Conservation (phyloP, 2,888 invertebrate genomes). For the Synanthedon formicaeformis region DNA sequence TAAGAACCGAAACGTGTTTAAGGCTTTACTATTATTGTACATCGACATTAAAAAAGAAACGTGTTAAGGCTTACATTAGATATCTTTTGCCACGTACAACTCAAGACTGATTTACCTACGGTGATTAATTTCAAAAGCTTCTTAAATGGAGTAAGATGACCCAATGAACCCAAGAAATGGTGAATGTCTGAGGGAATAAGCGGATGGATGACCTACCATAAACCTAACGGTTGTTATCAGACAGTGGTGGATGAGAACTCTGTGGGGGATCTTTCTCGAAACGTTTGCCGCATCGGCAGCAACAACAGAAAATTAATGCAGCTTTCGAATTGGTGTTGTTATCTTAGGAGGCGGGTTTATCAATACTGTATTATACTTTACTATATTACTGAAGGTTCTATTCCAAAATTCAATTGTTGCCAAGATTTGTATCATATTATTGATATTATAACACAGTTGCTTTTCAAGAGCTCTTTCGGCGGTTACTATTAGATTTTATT, state of each 20-base stretch:
- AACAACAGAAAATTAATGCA: background rate
- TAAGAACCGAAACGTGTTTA: too few relatives aligned
- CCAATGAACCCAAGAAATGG: constrained; percentile 42
- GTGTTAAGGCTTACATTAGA: too few relatives aligned
- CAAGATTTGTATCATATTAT: too few relatives aligned
- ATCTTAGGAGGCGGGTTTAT: too few relatives aligned
- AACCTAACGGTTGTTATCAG: constrained; percentile 39
- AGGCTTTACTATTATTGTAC: too few relatives aligned
- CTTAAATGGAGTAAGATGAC: constrained; percentile 23
- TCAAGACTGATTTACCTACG: constrained; percentile 25
- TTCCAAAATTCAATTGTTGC: too few relatives aligned
- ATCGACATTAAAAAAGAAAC: too few relatives aligned
- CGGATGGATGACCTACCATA: constrained; percentile 43
- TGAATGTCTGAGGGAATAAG: constrained; percentile 35
- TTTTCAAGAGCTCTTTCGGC: too few relatives aligned
- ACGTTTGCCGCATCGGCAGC: constrained; percentile 18
- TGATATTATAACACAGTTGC: too few relatives aligned
- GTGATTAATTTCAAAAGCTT: constrained; percentile 13
- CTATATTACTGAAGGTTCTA: too few relatives aligned
- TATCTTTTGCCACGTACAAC: constrained; percentile 10
- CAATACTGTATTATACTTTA: too few relatives aligned
- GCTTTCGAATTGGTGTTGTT: background rate
- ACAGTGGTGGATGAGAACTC: constrained; percentile 26
- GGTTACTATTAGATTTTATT: too few relatives aligned
- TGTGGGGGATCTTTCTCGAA: constrained; percentile 27